Evolutionary conservation across 2,113 vertebrate species (phyloP), one percentile per base, ranked within the genome.

Genomic region (Theristicus caerulescens): DNA sequence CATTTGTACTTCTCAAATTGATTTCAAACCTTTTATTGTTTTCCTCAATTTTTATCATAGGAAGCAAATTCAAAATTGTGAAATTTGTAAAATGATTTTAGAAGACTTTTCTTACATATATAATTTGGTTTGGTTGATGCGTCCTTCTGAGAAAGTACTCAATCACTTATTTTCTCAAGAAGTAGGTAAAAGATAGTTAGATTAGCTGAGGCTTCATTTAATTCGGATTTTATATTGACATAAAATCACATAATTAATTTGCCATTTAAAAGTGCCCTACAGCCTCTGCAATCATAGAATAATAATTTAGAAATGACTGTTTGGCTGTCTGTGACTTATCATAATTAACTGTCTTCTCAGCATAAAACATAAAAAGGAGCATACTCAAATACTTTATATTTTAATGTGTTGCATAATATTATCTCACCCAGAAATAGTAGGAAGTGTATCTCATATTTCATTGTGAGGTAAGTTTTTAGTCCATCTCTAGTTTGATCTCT

Each of bases 221-320:
- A 88, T 93, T 88, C 19, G 4, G 46, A 83, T 96, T 93, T 96
- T 93, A 90, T 86, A 73, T 79, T 93, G 92, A 69, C 71, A 69
- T 86, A 95, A 93, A 96, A 93, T 78, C 59, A n/a, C 49, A 20
- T 74, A 88, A 95, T 94, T 97, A 89, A 76, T 97, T 94, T 96
- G 32, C 58, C 25, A 47, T 80, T 89, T 85, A 15, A 71, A 96
- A 81, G 61, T 81, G 34, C 36, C 40, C 55, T 82, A 38, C 51
- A 72, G 59, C 42, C 58, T 86, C 47, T 92, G 44, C 62, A 93
- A 15, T 86, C 32, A 36, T 32, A 83, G 85, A 85, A 80, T 61
- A 66, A 84, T 84, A 80, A 92, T 78, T 81, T 65, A 70, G 46
- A 71, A 88, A 52, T 80, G 4, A 7, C 71, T 85, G 17, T 92